A percentile compares a stretch with the other conserved stretches of the same genome.
Conservation (phyloP, 2,113 vertebrate genomes). For the Siniperca knerii region DNA sequence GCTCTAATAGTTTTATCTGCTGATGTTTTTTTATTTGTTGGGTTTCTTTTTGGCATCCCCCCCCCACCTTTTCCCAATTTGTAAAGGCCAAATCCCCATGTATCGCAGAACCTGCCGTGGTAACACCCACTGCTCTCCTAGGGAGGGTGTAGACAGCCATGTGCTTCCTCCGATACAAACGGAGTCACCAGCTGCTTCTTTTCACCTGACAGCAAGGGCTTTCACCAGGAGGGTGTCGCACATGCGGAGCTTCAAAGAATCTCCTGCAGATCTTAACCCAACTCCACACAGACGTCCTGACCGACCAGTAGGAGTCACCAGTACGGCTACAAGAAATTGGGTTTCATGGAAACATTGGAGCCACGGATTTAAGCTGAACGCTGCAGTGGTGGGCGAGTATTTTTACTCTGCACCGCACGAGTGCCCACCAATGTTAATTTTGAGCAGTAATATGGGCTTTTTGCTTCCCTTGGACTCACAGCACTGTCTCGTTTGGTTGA, state of each 20-base stretch:
- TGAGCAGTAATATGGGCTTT: background rate
- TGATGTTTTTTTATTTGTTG: conserved; percentile 16
- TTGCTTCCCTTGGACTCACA: background rate
- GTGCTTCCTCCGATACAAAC: conserved; percentile 31
- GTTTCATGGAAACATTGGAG: conserved; percentile 35
- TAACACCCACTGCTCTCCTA: conserved; percentile 43
- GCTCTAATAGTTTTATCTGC: background rate
- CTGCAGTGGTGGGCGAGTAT: background rate
- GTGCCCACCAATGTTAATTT: background rate
- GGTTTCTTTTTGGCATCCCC: conserved; percentile 5
- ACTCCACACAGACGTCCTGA: conserved; percentile 10
- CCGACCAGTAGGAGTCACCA: conserved; percentile 42
- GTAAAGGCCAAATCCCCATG: conserved; percentile 47
- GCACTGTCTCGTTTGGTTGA: background rate
- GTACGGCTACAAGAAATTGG: conserved; percentile 15
- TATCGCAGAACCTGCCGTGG: conserved; percentile 1
- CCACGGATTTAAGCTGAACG: background rate
- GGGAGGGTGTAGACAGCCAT: conserved; percentile 31
- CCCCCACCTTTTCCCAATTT: background rate
- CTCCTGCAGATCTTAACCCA: conserved; percentile 38
- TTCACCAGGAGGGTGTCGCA: conserved; percentile 16
- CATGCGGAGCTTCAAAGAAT: conserved; percentile 45
- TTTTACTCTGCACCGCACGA: background rate
- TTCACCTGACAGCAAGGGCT: conserved; percentile 49
- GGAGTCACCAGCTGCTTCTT: conserved; percentile 61